These are phyloP conservation scores for Anneissia japonica DNA, from an alignment of 35 echinoderm and acorn worm genomes.

Conservation along the genomic window DNA sequence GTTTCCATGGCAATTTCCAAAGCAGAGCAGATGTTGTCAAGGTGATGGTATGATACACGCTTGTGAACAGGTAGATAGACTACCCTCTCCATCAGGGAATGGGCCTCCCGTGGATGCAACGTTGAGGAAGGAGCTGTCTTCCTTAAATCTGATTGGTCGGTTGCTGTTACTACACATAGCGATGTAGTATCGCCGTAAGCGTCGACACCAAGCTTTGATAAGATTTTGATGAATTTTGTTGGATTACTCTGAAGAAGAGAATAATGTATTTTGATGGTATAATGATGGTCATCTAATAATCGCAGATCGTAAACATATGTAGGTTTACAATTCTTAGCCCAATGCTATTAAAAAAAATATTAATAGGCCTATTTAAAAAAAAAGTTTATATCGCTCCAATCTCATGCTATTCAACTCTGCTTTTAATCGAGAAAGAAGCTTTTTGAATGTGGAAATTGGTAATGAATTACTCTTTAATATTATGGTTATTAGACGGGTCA, in stretches of 20 bases:
- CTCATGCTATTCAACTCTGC: too few relatives aligned
- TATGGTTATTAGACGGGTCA: too few relatives aligned
- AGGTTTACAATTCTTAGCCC: too few relatives aligned
- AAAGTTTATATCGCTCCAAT: too few relatives aligned
- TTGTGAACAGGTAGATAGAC: neutral
- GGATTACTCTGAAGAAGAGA: neutral
- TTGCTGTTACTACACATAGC: neutral
- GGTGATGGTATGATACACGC: neutral
- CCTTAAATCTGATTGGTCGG: neutral
- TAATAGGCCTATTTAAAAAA: too few relatives aligned
- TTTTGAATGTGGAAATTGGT: too few relatives aligned
- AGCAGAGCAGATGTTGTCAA: neutral
- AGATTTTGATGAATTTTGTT: neutral
- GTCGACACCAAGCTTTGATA: neutral
- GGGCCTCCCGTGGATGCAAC: neutral
- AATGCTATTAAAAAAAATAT: too few relatives aligned
- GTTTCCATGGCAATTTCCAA: neutral
- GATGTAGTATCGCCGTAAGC: neutral
- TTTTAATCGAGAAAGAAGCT: too few relatives aligned
- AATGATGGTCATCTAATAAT: too few relatives aligned
- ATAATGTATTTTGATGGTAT: too few relatives aligned
- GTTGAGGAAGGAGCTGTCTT: neutral
- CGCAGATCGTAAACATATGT: too few relatives aligned
- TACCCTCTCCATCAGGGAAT: neutral
- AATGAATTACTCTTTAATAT: too few relatives aligned